Percentiles rank a stretch among this genome's conserved stretches.
phyloP scores from a whole-genome alignment of 2,797 vertebrate species.

The Oreochromis grahami region DNA sequence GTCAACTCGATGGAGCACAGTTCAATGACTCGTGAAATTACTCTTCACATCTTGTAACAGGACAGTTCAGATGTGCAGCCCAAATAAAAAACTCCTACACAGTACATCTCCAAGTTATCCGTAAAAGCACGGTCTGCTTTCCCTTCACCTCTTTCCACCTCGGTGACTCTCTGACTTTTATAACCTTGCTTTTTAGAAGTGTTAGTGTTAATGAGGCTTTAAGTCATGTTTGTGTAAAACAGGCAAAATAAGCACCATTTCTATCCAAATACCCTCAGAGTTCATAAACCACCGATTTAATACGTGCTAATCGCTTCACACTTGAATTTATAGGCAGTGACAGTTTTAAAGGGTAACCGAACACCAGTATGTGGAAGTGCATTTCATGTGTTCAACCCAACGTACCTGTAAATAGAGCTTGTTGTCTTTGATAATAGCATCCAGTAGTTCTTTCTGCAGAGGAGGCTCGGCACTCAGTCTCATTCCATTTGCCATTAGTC shows the following conservation, averaged over 20 bases:
- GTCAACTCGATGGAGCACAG: slow-evolving; percentile 21
- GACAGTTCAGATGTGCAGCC: slow-evolving; percentile 24
- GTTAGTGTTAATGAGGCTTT: not conserved
- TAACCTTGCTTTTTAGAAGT: not conserved
- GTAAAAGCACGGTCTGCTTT: not conserved
- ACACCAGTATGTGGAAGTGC: not conserved
- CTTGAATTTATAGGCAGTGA: not conserved
- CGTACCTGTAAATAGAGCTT: slow-evolving; percentile 97
- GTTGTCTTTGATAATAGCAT: slow-evolving; percentile 98
- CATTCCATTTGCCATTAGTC: slow-evolving; percentile 70
- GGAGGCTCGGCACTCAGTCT: slow-evolving; percentile 88
- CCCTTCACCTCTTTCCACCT: slow-evolving; percentile 18
- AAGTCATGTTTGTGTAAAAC: not conserved
- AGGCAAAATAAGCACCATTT: not conserved
- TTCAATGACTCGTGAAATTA: slow-evolving; percentile 60
- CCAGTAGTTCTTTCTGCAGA: slow-evolving; percentile 96
- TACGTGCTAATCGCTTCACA: not conserved
- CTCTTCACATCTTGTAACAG: slow-evolving; percentile 21
- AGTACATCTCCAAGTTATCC: not conserved
- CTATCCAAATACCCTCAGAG: not conserved
- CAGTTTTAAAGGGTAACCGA: not conserved
- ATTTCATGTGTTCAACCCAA: not conserved
- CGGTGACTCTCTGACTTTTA: not conserved
- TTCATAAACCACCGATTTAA: not conserved
- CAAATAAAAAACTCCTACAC: not conserved